Conservation (phyloP, 2,888 invertebrate species). For the Ormyrus nitidulus region DNA sequence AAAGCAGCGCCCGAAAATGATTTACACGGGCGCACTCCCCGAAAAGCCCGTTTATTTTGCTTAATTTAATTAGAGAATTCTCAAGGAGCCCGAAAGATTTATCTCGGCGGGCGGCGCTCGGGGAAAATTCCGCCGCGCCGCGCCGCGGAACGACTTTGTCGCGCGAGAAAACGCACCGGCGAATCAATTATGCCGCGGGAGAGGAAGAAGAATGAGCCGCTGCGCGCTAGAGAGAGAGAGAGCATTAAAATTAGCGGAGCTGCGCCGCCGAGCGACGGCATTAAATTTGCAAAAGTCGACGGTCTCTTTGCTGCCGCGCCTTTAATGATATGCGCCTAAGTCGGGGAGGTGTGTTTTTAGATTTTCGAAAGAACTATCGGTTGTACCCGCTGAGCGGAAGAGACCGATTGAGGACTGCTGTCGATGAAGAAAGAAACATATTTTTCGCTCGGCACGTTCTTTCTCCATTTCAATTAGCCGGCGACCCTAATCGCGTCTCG, state of each 20-base stretch:
- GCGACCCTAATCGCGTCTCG: slow-evolving; percentile 68
- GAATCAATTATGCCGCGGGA: slow-evolving; percentile 65
- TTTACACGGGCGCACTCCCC: slow-evolving; percentile 52
- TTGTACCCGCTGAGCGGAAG: neutral
- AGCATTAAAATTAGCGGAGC: slow-evolving; percentile 70
- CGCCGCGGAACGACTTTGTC: slow-evolving; percentile 37
- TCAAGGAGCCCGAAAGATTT: slow-evolving; percentile 54
- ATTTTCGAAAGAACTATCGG: too few species aligned
- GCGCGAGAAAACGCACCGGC: slow-evolving; percentile 48
- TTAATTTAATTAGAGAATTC: slow-evolving; percentile 59
- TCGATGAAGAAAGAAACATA: slow-evolving; percentile 10
- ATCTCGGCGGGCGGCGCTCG: slow-evolving; percentile 33
- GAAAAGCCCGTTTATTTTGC: slow-evolving; percentile 58
- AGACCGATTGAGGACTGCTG: neutral
- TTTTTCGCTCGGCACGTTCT: slow-evolving; percentile 54
- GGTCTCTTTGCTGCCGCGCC: too few species aligned
- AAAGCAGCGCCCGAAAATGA: slow-evolving; percentile 45
- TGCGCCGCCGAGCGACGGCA: slow-evolving; percentile 62
- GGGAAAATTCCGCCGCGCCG: neutral
- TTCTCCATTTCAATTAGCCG: slow-evolving; percentile 70
- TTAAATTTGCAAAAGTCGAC: slow-evolving; percentile 73
- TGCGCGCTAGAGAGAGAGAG: slow-evolving; percentile 21
- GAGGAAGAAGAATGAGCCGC: slow-evolving; percentile 11
- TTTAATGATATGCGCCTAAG: too few species aligned
- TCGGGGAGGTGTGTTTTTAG: too few species aligned